Evolutionary conservation across 1,140 invertebrate species (phyloP).

Genomic region (Argopecten irradians): DNA sequence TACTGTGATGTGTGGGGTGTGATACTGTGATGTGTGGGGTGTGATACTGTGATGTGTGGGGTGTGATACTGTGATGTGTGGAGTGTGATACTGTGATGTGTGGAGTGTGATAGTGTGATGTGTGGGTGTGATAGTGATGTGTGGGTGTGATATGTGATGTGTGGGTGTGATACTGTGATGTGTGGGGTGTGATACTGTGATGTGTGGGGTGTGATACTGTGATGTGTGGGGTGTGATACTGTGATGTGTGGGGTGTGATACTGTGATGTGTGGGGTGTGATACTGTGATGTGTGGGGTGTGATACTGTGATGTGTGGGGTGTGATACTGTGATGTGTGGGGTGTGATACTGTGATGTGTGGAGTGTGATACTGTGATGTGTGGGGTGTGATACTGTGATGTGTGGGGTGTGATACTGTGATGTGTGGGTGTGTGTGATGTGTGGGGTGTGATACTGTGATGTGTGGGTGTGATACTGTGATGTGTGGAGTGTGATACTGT

Average conservation of each 20-base stretch:
- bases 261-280: neutral
- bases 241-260: neutral
- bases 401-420: neutral
- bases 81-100: neutral
- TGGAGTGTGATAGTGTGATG: neutral
- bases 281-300: neutral
- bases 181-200: neutral
- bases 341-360: neutral
- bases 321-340: neutral
- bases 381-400: neutral
- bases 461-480: conserved; percentile 14
- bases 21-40: neutral
- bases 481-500: neutral
- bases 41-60: neutral
- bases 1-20: neutral
- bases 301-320: neutral
- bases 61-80: neutral
- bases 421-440: neutral
- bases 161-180: neutral
- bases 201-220: neutral
- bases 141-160: neutral
- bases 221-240: neutral
- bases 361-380: neutral
- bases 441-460: neutral
- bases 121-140: too few species aligned